Conservation (phyloP, 2,888 invertebrate species). For the Hypomecis atomaria region DNA sequence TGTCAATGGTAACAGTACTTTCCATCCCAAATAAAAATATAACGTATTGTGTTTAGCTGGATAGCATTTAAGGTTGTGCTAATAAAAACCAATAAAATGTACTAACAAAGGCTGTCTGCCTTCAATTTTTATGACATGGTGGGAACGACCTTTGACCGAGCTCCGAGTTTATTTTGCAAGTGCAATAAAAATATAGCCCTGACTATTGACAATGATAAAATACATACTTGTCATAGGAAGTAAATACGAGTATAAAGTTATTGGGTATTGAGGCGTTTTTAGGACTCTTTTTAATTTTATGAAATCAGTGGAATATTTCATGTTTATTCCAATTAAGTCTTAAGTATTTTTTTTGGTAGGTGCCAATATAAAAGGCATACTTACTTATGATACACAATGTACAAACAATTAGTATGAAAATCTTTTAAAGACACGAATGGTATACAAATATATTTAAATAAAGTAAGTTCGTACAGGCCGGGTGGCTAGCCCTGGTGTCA, state of each 20-base stretch:
- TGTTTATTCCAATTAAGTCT: too few relatives aligned
- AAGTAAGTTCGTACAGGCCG: too few relatives aligned
- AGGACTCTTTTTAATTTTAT: not conserved
- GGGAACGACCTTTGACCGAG: conserved; percentile 10
- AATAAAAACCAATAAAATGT: conserved; percentile 3
- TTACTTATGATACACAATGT: too few relatives aligned
- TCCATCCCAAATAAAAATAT: too few relatives aligned
- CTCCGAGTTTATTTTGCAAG: conserved; percentile 3
- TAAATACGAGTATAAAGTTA: not conserved
- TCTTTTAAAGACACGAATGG: too few relatives aligned
- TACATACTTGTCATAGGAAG: conserved; percentile 14
- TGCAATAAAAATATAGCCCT: conserved; percentile 12
- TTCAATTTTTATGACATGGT: conserved; percentile 10
- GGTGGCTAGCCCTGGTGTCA: too few relatives aligned
- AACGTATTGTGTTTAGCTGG: not conserved
- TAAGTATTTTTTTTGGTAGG: too few relatives aligned
- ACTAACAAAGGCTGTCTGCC: not conserved
- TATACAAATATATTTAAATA: too few relatives aligned
- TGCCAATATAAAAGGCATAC: too few relatives aligned
- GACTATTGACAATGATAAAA: conserved; percentile 14
- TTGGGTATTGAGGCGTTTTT: not conserved
- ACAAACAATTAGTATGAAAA: too few relatives aligned
- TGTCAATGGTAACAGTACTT: too few relatives aligned
- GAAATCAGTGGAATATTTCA: too few relatives aligned
- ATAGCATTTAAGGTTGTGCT: not conserved